Evolutionary conservation across 1,140 invertebrate species (phyloP), one percentile per base, ranked within the genome.

Genomic region (Heliconius congener): DNA sequence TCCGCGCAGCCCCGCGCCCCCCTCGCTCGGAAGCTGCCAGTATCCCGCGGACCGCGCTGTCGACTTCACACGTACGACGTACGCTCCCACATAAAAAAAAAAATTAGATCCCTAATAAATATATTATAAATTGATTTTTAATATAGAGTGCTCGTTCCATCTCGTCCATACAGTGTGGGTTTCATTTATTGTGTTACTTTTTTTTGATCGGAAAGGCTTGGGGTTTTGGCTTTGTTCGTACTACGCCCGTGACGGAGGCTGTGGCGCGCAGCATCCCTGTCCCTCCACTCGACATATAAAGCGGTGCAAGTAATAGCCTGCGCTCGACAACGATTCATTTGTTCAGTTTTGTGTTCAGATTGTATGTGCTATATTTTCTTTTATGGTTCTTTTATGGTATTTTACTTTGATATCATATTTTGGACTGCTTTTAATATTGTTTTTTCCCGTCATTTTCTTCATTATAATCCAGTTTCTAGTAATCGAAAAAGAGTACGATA

Each of bases 191-290:
- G 79, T 89, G 86, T 78, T 84, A 81, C 76, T 79, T 76, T 77
- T 82, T 82, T 75, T 71, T 8, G 55, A 30, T n/a, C 72, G 85
- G 84, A 85, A 87, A 85, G 85, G 76, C 83, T 88, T 88, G 88
- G 89, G 87, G 30, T 23, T 23, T 23, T 83, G 91, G 87, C 89
- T 91, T 91, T 91, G 90, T 91, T 88, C 89, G 86, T 88, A 88
- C 87, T 90, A 91, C 90, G 91, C 88, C 87, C 88, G 89, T 80
- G 81, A 80, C 82, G 87, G 88, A 90, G 90, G 91, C 88, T 90
- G 87, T 89, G 83, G 85, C 90, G 91, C 93, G 91, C 93, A 93
- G 93, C 93, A 92, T 93, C 93, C 75, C 79, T 81, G 55, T 72
- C 78, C 75, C 30, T 57, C 72, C 18, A 76, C 55, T 71, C 52